phyloP scores from a whole-genome alignment of 2,113 vertebrate genomes.

The Chionodraco myersi region DNA sequence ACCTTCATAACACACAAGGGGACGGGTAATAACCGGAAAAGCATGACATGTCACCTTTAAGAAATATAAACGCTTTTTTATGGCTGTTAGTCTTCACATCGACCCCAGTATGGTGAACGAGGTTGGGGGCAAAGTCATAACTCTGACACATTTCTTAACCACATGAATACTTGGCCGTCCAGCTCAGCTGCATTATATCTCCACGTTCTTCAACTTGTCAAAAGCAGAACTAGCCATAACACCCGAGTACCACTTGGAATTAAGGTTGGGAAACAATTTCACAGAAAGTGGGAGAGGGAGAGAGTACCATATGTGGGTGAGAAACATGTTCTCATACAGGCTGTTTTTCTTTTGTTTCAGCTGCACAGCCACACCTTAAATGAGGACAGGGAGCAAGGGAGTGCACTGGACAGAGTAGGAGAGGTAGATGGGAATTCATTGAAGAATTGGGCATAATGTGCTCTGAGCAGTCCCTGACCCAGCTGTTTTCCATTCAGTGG shows the following conservation, averaged over 20 bases:
- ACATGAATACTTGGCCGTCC: constrained; percentile 52
- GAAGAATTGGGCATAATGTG: constrained; percentile 80
- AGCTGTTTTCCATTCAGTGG: constrained; percentile 82
- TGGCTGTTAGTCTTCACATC: constrained; percentile 34
- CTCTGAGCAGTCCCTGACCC: constrained; percentile 75
- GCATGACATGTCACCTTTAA: neutral
- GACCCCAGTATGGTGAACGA: constrained; percentile 57
- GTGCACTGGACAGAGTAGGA: constrained; percentile 70
- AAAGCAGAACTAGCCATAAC: constrained; percentile 90
- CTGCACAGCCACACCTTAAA: constrained; percentile 81
- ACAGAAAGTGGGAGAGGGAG: constrained; percentile 67
- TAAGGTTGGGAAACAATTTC: constrained; percentile 77
- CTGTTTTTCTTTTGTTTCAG: constrained; percentile 84
- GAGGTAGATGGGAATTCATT: constrained; percentile 76
- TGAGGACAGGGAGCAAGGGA: constrained; percentile 76
- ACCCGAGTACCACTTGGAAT: constrained; percentile 74
- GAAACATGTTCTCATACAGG: constrained; percentile 80
- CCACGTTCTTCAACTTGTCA: constrained; percentile 91
- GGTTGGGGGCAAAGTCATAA: constrained; percentile 57
- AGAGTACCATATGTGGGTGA: constrained; percentile 81
- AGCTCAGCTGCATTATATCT: constrained; percentile 91
- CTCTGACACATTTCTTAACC: constrained; percentile 56
- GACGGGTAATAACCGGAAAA: no score
- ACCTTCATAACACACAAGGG: no score
- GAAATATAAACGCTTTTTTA: constrained; percentile 23